Percentiles rank a stretch among this genome's conserved stretches.
Evolutionary conservation across 2,113 vertebrate genomes (phyloP).

Genomic region (Rhinichthys klamathensis): DNA sequence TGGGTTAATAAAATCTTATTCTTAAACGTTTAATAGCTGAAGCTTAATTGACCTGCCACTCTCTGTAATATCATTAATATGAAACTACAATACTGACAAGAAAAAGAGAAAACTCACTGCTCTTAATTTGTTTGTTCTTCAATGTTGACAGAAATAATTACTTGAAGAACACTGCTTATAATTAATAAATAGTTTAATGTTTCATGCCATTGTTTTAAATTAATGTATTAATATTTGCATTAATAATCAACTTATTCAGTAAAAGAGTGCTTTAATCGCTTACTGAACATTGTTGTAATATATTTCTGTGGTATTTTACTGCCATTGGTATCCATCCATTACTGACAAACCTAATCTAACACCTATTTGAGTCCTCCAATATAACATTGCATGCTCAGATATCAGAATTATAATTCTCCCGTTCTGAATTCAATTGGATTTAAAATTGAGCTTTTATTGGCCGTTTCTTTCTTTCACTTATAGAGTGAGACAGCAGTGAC

Average conservation of each 20-base stretch:
- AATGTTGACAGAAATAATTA: background rate
- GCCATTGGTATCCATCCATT: background rate
- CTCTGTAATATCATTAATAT: background rate
- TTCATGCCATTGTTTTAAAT: background rate
- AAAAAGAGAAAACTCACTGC: background rate
- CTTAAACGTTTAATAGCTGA: background rate
- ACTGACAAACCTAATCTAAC: background rate
- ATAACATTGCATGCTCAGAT: background rate
- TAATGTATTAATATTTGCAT: background rate
- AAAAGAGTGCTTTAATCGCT: background rate
- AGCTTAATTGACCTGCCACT: background rate
- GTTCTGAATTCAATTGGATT: background rate
- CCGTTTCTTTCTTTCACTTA: background rate
- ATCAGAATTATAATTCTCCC: slow-evolving; percentile 12
- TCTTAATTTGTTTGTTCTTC: background rate
- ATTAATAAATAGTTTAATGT: background rate
- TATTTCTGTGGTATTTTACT: background rate
- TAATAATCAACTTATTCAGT: background rate
- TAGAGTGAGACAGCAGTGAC: slow-evolving; percentile 23
- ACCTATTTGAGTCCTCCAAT: background rate
- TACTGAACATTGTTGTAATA: background rate
- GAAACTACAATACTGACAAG: background rate
- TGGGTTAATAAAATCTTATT: too few relatives aligned
- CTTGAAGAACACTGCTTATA: background rate
- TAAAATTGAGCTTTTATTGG: slow-evolving; percentile 9